These are phyloP conservation scores for Drosophila siamana DNA, from an alignment of 2,888 invertebrate genomes.

Conservation along the genomic window DNA sequence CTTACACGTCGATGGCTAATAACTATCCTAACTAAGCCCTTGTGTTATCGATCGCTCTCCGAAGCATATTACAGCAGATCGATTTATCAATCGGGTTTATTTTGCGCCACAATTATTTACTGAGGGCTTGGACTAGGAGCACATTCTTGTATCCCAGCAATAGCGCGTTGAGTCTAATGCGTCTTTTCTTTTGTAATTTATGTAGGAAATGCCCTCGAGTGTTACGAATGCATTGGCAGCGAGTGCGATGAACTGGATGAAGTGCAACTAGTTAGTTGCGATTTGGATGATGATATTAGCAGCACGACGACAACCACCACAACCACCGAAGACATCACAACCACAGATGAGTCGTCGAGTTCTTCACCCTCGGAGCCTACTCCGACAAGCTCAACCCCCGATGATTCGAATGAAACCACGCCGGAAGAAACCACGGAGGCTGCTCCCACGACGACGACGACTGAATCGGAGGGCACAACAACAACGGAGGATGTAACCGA, in stretches of 20 bases:
- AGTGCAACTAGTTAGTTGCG: slow-evolving; percentile 30
- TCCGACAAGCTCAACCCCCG: neutral
- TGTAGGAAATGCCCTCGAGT: slow-evolving; percentile 58
- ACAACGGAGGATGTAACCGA: neutral
- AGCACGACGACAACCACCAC: neutral
- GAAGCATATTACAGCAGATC: neutral
- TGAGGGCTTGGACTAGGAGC: neutral
- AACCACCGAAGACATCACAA: neutral
- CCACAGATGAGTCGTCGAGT: neutral
- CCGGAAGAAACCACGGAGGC: neutral
- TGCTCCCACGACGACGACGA: neutral
- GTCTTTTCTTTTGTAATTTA: neutral
- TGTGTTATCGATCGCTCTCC: slow-evolving; percentile 26
- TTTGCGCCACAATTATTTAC: slow-evolving; percentile 12
- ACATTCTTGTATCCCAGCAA: neutral
- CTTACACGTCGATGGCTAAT: neutral
- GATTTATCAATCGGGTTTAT: slow-evolving; percentile 48
- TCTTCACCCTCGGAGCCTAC: slow-evolving; percentile 1
- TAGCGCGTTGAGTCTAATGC: neutral
- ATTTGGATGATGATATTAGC: slow-evolving; percentile 28
- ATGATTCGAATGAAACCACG: neutral
- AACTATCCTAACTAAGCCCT: slow-evolving; percentile 2
- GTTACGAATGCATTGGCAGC: slow-evolving; percentile 75
- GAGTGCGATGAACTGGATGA: slow-evolving; percentile 53
- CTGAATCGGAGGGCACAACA: neutral